Evolutionary conservation across 2,888 invertebrate species (phyloP).

Genomic region (Yponomeuta cagnagella): DNA sequence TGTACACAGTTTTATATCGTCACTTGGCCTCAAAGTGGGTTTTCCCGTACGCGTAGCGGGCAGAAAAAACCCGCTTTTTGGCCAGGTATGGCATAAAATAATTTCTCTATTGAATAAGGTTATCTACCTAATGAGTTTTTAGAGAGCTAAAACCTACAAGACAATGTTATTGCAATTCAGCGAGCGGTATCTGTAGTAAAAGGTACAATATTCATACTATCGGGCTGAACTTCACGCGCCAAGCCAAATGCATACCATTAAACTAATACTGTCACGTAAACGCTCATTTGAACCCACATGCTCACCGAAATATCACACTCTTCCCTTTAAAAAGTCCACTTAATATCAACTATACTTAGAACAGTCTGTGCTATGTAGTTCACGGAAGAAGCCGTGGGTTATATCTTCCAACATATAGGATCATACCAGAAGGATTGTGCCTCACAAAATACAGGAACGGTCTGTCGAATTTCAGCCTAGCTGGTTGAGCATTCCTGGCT

Average conservation of each 20-base stretch:
- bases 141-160: no score
- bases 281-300: conserved; percentile 37
- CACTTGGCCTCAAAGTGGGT: no score
- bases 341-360: conserved; percentile 52
- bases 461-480: conserved; percentile 87
- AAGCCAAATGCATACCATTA: conserved; percentile 43
- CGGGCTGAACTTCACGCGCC: conserved; percentile 17
- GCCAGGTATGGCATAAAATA: no score
- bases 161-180: neutral
- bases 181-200: conserved; percentile 6
- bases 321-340: conserved; percentile 25
- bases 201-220: neutral
- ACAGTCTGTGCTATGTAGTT: conserved; percentile 59
- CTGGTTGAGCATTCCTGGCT: conserved; percentile 77
- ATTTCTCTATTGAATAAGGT: no score
- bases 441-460: conserved; percentile 92
- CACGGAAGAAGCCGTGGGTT: conserved; percentile 88
- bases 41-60: no score
- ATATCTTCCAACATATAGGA: conserved; percentile 91
- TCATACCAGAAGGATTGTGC: conserved; percentile 94
- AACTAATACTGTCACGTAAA: conserved; percentile 72
- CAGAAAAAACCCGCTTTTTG: no score
- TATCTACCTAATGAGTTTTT: no score
- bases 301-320: conserved; percentile 51
- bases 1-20: no score